Evolutionary conservation across 2,797 vertebrate genomes (phyloP), one percentile per base, ranked within the genome.

Genomic region (Rhinophrynus dorsalis): DNA sequence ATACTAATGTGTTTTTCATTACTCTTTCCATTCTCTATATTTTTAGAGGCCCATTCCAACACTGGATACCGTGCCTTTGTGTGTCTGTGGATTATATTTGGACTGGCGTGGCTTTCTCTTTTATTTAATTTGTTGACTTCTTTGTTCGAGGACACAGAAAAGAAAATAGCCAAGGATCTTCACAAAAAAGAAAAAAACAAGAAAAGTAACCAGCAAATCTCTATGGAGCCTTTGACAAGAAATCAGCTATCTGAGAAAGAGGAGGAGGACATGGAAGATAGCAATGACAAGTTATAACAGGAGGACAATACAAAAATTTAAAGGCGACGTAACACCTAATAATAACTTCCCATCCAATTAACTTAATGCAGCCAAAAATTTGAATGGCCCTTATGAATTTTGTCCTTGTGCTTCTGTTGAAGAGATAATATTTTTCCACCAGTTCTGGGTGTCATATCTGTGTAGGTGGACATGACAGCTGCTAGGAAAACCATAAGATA

Each of bases 21-120:
- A 13, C 1, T 27, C 64, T 0, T 80, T 75, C 69, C 5, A 62
- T 51, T 24, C 65, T 42, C 11, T 67, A 58, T 76, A 78, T 21
- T 21, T 79, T 58, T 72, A 90, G 84, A 77, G 44, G 58, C 77
- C 38, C 74, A 81, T 35, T 40, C 75, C 70, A 62, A 8, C 48
- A 78, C 58, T 15, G 55, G 47, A 10, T 88, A 85, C 42, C 38
- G 75, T 30, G 13, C 18, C 0, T 26, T 87, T 1, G 76, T 83
- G 51, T 75, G 75, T 2, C 76, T 86, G 70, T 85, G 86, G 85
- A 83, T 83, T 74, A 61, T 84, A 6, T 87, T 85, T 4, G 83
- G 84, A 18, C 82, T 90, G 66, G 78, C 83, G 45, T 89, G 85
- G 83, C 81, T 86, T 63, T 80, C 82, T 47, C 75, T 88, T 12